These are phyloP conservation scores for Enteromius trimaculatus DNA, from an alignment of 2,797 vertebrate species.

Conservation along the genomic window DNA sequence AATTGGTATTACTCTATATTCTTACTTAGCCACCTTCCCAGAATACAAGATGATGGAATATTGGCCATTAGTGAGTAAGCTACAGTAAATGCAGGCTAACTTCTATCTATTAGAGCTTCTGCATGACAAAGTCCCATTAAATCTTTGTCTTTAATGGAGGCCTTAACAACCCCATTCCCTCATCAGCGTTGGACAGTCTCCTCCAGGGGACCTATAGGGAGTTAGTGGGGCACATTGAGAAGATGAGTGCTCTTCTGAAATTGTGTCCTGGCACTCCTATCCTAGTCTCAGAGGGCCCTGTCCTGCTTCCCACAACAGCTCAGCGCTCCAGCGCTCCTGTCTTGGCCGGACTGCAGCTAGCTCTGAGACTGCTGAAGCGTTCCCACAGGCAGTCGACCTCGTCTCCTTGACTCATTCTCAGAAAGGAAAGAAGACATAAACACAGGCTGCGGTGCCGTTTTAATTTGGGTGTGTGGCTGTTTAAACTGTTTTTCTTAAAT, in stretches of 20 bases:
- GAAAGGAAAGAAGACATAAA: background rate
- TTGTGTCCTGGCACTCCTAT: background rate
- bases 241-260: background rate
- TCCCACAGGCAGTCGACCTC: background rate
- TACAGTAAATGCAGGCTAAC: background rate
- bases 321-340: background rate
- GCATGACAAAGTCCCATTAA: background rate
- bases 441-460: too few relatives aligned
- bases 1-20: background rate
- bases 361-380: background rate
- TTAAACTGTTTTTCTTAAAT: too few relatives aligned
- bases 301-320: background rate
- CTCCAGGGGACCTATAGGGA: background rate
- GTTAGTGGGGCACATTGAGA: background rate
- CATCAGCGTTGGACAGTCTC: background rate
- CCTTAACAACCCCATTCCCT: background rate
- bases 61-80: background rate
- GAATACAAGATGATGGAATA: background rate
- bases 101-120: background rate
- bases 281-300: background rate
- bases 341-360: background rate
- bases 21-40: background rate
- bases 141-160: background rate
- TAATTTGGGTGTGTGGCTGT: too few relatives aligned
- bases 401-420: background rate